Evolutionary conservation across 2,113 vertebrate species (phyloP), one percentile per base, ranked within the genome.

Genomic region (Athene cunicularia): DNA sequence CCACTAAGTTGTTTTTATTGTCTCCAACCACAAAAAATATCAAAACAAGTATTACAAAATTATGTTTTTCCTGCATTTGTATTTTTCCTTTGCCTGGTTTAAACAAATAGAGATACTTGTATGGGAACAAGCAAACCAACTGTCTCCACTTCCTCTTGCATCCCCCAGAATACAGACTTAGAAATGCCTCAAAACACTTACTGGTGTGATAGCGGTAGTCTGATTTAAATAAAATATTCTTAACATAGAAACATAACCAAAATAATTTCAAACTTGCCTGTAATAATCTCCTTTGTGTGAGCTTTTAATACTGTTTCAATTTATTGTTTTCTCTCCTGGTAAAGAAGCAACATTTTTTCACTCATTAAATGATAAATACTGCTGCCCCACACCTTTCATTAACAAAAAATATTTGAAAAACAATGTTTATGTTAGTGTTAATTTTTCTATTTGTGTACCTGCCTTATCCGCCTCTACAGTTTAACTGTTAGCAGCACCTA

Each of bases 11-110:
- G 84, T 93, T 97, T 96, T 89, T 83, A 83, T 50, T 43, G 19
- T 56, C 70, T 80, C 91, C 43, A 89, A 86, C 41, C 47, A 94
- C 62, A 93, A 90, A 97, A 97, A 95, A 66, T 77, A 92, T 74
- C 92, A 88, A 62, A 95, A 85, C 70, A 95, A 75, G 43, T 55
- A 39, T 92, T 96, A 95, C 32, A 81, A 90, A 92, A 75, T n/a
- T 2, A 84, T 5, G 3, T 20, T 73, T 80, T 87, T 87, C 52
- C 80, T 94, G 47, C 56, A 60, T 68, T 85, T 86, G n/a, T 55
- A 43, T 3, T 68, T 82, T 56, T 75, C 37, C 43, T 92, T 85
- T 59, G 27, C 39, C 33, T 86, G 14, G 30, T 72, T 90, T 45
- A 72, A 71, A 56, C 28, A 91, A 63, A 59, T 11, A 33, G 8